phyloP scores from a whole-genome alignment of 2,797 vertebrate genomes.

The Myotis daubentonii region DNA sequence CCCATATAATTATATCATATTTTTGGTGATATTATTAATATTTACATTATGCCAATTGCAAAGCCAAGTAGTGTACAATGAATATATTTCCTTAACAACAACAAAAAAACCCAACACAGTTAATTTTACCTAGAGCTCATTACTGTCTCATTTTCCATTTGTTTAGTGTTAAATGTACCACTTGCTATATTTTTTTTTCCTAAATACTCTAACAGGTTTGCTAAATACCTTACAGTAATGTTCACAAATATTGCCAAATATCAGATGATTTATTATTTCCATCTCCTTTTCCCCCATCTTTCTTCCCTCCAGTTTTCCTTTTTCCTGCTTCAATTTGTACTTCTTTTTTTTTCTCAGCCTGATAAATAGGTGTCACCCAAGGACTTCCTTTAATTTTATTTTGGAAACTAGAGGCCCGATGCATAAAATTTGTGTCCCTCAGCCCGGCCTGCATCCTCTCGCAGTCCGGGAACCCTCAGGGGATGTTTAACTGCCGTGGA shows the following conservation, averaged over 20 bases:
- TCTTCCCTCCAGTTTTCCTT: not conserved
- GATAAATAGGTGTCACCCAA: not conserved
- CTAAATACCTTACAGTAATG: not conserved
- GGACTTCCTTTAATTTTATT: not conserved
- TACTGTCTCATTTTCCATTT: not conserved
- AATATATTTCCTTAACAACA: not conserved
- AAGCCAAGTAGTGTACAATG: not conserved
- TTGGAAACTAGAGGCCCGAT: not conserved
- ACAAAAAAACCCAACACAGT: not conserved
- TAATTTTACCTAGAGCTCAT: constrained; percentile 6
- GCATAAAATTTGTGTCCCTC: too few species aligned
- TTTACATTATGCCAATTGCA: not conserved
- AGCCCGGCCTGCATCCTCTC: too few species aligned
- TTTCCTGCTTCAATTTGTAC: not conserved
- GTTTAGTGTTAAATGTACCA: not conserved
- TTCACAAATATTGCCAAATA: not conserved
- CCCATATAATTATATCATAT: not conserved
- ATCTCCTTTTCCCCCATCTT: not conserved
- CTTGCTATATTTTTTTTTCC: not conserved
- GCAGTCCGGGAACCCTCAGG: too few species aligned
- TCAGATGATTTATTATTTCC: not conserved
- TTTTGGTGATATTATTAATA: constrained; percentile 1
- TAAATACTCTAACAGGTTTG: not conserved
- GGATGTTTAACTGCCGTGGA: too few species aligned
- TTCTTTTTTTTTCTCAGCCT: not conserved